Conservation (phyloP, 2,113 vertebrate genomes). For the Tachysurus fulvidraco region DNA sequence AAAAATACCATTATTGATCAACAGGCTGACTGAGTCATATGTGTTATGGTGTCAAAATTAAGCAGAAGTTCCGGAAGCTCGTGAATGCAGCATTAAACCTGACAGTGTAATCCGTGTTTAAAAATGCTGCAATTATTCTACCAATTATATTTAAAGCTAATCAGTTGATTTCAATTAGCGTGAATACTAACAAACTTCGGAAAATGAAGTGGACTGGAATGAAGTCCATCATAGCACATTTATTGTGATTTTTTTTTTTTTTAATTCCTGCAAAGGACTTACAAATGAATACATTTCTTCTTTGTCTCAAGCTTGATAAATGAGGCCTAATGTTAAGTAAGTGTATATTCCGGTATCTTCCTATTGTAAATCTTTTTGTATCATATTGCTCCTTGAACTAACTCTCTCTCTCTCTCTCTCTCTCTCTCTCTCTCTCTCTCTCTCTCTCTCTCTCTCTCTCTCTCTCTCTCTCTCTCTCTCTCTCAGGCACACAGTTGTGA, state of each 20-base stretch:
- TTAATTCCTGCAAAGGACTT: not conserved
- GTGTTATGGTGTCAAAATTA: too few relatives aligned
- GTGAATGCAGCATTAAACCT: not conserved
- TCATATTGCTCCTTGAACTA: not conserved
- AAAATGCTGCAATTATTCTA: not conserved
- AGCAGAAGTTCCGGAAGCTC: too few relatives aligned
- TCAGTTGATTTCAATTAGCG: not conserved
- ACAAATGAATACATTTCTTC: not conserved
- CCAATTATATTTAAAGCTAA: not conserved
- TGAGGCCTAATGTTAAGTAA: constrained; percentile 2
- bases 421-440: not conserved
- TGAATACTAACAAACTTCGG: not conserved
- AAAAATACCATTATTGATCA: too few relatives aligned
- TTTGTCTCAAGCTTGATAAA: not conserved
- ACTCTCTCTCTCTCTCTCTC: not conserved
- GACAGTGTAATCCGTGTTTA: not conserved
- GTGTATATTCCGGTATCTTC: not conserved
- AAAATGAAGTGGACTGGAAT: not conserved
- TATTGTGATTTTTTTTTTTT: too few relatives aligned
- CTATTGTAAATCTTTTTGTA: not conserved
- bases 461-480: not conserved
- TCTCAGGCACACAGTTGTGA: not conserved
- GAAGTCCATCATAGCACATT: too few relatives aligned
- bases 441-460: not conserved
- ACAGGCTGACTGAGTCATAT: too few relatives aligned